Percentiles rank a stretch among this genome's conserved stretches.
Evolutionary conservation across 2,797 vertebrate species (phyloP).

Genomic region (Gambusia yucatana): DNA sequence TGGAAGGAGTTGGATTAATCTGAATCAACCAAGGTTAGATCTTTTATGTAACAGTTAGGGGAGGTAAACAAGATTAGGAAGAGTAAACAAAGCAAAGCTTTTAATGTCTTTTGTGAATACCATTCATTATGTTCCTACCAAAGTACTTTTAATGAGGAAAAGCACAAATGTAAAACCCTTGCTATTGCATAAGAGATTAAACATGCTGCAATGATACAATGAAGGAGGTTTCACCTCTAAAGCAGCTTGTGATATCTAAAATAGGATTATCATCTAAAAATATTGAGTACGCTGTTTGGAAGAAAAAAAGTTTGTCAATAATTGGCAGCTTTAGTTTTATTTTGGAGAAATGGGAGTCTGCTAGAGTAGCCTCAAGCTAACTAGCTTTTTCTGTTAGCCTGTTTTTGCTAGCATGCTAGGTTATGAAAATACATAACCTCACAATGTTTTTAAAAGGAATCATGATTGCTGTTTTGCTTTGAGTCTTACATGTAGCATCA

Average conservation of each 20-base stretch:
- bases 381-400: background rate
- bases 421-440: background rate
- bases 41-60: background rate
- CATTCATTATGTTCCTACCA: constrained; percentile 52
- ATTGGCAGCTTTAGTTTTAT: constrained; percentile 11
- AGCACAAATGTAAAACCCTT: constrained; percentile 51
- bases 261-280: constrained; percentile 50
- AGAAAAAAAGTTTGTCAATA: constrained; percentile 26
- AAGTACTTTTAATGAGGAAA: constrained; percentile 67
- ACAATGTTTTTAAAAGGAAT: background rate
- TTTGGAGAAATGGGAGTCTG: background rate
- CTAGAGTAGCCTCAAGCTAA: background rate
- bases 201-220: constrained; percentile 44
- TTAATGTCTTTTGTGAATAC: constrained; percentile 38
- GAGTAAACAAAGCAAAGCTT: constrained; percentile 39
- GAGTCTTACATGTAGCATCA: too few relatives aligned
- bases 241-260: constrained; percentile 39
- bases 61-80: background rate
- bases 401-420: background rate
- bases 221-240: constrained; percentile 49
- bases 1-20: background rate
- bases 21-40: constrained; percentile 10
- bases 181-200: constrained; percentile 72
- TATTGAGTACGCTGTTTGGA: background rate
- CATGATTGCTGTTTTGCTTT: too few relatives aligned